Percentiles rank a stretch among this genome's conserved stretches.
phyloP scores from a whole-genome alignment of 2,888 invertebrate genomes.

The Caenorhabditis angaria region DNA sequence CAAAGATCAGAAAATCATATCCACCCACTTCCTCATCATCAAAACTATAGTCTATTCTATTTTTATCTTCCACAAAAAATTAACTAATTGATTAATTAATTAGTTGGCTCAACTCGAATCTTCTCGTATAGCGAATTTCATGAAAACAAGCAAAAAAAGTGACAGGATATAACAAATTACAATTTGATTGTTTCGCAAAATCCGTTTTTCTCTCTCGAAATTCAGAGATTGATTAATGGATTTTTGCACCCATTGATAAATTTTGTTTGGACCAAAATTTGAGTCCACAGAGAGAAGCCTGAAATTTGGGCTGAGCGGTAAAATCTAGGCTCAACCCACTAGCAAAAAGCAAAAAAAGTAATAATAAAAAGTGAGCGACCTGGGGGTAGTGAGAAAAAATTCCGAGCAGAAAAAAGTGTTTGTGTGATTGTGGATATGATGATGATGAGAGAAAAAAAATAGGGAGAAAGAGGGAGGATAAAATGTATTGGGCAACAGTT shows the following conservation, averaged over 20 bases:
- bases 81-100: too few relatives aligned
- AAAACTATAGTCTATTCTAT: too few relatives aligned
- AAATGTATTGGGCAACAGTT: constrained; percentile 25
- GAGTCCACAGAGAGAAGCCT: background rate
- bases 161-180: constrained; percentile 2
- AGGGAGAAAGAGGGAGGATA: constrained; percentile 1
- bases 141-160: background rate
- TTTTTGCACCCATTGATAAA: too few relatives aligned
- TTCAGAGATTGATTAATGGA: background rate
- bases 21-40: too few relatives aligned
- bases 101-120: too few relatives aligned
- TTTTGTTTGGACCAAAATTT: background rate
- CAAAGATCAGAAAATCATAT: too few relatives aligned
- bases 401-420: constrained; percentile 31
- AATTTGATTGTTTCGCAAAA: background rate
- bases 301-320: too few relatives aligned
- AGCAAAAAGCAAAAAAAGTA: too few relatives aligned
- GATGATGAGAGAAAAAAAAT: constrained; percentile 7
- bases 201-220: background rate
- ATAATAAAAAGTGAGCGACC: too few relatives aligned
- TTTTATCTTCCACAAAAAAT: too few relatives aligned
- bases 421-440: constrained; percentile 27
- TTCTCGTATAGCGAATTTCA: background rate
- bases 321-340: too few relatives aligned
- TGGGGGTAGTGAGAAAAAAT: too few relatives aligned